A percentile compares a stretch with the other conserved stretches of the same genome.
Evolutionary conservation across 2,888 invertebrate species (phyloP).

Genomic region (Drosophila quasianomalipes): DNA sequence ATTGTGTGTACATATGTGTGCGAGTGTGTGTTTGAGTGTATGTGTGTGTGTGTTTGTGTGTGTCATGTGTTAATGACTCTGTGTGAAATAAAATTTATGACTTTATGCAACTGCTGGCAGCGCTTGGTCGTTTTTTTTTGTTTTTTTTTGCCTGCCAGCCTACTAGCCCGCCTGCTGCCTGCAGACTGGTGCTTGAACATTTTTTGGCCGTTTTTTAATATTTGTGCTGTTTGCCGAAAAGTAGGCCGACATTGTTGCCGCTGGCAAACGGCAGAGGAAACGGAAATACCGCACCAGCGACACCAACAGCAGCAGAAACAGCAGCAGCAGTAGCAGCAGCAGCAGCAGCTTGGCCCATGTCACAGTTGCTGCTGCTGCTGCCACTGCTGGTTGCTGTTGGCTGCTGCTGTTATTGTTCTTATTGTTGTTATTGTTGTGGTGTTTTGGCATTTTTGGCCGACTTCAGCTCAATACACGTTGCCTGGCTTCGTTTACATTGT

Average conservation of each 20-base stretch:
- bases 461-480: conserved; percentile 67
- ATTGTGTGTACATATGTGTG: conserved; percentile 37
- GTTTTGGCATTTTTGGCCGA: conserved; percentile 66
- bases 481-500: conserved; percentile 74
- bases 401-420: conserved; percentile 33
- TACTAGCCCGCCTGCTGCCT: conserved; percentile 23
- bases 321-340: conserved; percentile 39
- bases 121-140: conserved; percentile 42
- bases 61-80: conserved; percentile 81
- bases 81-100: conserved; percentile 80
- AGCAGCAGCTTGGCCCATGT: conserved; percentile 30
- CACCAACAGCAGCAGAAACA: conserved; percentile 42
- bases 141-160: conserved; percentile 37
- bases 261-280: conserved; percentile 73
- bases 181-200: conserved; percentile 30
- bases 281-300: conserved; percentile 76
- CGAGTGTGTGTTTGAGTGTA: conserved; percentile 13
- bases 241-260: conserved; percentile 81
- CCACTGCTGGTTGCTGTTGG: conserved; percentile 14
- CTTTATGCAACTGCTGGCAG: conserved; percentile 79
- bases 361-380: conserved; percentile 27
- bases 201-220: conserved; percentile 74
- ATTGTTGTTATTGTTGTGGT: conserved; percentile 39
- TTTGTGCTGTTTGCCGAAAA: conserved; percentile 70
- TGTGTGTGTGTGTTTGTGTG: conserved; percentile 43